Evolutionary conservation across 2,797 vertebrate genomes (phyloP).

Genomic region (Aulostomus chinensis): DNA sequence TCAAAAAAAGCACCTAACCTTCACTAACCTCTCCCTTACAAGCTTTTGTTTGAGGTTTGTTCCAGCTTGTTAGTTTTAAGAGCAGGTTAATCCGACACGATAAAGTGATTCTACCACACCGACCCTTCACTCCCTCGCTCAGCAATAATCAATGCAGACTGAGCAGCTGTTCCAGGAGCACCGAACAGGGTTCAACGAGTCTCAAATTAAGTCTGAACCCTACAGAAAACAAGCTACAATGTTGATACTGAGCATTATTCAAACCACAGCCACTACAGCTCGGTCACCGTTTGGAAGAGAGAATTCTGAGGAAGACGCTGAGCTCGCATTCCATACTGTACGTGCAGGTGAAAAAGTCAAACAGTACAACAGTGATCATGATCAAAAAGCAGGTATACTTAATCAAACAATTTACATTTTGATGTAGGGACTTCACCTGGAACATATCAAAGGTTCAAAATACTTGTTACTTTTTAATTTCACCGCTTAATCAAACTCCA

Average conservation of each 20-base stretch:
- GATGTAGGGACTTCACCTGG: too few species aligned
- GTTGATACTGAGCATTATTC: neutral
- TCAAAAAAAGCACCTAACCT: neutral
- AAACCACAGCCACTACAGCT: too few species aligned
- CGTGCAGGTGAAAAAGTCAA: neutral
- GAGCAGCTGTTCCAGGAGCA: conserved; percentile 9
- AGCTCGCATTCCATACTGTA: too few species aligned
- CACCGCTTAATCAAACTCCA: conserved; percentile 3
- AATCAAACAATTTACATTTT: too few species aligned
- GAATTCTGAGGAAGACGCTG: too few species aligned
- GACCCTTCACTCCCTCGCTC: conserved; percentile 15
- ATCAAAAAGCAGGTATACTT: too few species aligned
- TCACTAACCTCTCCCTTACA: neutral
- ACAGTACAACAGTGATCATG: too few species aligned
- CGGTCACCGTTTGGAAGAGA: too few species aligned
- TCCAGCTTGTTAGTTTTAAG: conserved; percentile 4
- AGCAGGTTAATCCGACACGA: conserved; percentile 41
- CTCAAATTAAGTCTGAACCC: neutral
- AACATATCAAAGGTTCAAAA: too few species aligned
- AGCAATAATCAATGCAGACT: conserved; percentile 33
- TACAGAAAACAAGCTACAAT: neutral
- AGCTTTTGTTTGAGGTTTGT: neutral
- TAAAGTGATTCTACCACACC: conserved; percentile 14
- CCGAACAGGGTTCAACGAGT: conserved; percentile 11
- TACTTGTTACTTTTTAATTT: neutral